Evolutionary conservation across 1,140 invertebrate genomes (phyloP), one percentile per base, ranked within the genome.

Genomic region (Dendroctonus ponderosae): DNA sequence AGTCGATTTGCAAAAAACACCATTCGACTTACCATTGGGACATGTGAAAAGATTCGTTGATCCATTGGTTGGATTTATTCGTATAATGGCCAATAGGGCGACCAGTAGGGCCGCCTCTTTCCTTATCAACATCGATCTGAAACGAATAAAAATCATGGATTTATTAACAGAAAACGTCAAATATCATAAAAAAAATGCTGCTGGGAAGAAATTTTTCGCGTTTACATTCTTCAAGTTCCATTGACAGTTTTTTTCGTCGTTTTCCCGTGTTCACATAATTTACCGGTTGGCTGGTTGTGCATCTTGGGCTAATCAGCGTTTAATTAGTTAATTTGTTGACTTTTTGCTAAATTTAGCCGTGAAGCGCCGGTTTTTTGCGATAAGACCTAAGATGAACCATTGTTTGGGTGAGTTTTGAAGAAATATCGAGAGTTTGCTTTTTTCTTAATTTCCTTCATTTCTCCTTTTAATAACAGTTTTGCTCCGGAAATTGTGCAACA

Each of bases 111-210:
- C 63, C 73, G 73, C 70, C 71, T 65, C 52, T 71, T 71, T 70
- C 70, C 71, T 70, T 66, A 74, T 72, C 70, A 74, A 62, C 73
- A 74, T 74, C 39, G 38, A 62, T 70, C 71, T 72, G 71, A 15
- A 74, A 72, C 43, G 1, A 46, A 46, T 46, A 12, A 46, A 46
- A 46, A 46, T 46, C 43, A 0, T 46, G 12, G 43, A 12, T 26
- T 26, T 26, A 26, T 26, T 26, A 26, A 26, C 26, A 26, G 26
- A 26, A 26, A 26, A 26, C 26, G 1, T 3, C 26, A 1, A 26
- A 26, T 26, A 2, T 26, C 1, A 26, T 26, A 3, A 26, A 26
- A 26, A 26, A 26, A 26, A 26, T 26, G 26, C 3, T 1, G 26
- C 26, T 26, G 26, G 1, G 26, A 26, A 26, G 26, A 26, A 26